Percentiles rank a stretch among this genome's conserved stretches.
phyloP scores from a whole-genome alignment of 2,797 vertebrate species.

The Acomys russatus region DNA sequence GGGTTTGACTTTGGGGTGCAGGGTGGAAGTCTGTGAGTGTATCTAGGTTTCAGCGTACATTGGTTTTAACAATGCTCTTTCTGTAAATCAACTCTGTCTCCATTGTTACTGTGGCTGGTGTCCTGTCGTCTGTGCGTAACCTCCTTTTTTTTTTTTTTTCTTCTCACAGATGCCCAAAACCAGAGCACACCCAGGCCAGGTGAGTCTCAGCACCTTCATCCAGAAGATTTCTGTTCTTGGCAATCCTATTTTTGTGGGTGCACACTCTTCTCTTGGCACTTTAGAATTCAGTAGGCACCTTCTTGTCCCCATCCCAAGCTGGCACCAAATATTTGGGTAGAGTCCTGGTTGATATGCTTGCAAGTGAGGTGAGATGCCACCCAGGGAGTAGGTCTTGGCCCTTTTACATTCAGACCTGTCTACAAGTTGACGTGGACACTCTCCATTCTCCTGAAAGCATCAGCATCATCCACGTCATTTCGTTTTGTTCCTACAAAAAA shows the following conservation, averaged over 20 bases:
- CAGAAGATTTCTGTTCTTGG: too few species aligned
- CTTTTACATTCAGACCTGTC: neutral
- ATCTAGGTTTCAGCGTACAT: neutral
- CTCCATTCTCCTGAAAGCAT: too few species aligned
- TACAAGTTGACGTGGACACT: neutral
- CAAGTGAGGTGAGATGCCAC: neutral
- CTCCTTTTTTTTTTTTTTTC: too few species aligned
- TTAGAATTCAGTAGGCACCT: neutral
- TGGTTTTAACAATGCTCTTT: neutral
- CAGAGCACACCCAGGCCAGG: rapidly evolving
- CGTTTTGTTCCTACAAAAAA: too few species aligned
- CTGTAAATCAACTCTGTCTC: neutral
- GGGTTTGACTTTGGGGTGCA: neutral
- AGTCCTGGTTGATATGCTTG: neutral
- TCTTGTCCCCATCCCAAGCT: neutral
- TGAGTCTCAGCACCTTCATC: neutral
- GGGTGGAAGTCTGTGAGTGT: neutral
- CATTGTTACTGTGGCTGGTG: too few species aligned
- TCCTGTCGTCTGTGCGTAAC: neutral
- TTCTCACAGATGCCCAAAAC: neutral
- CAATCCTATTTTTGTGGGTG: neutral
- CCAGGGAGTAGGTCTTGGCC: neutral
- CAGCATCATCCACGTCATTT: neutral
- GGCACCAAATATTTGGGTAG: neutral
- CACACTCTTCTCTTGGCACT: neutral